Evolutionary conservation across 2,797 vertebrate genomes (phyloP).

Genomic region (Gymnodraco acuticeps): DNA sequence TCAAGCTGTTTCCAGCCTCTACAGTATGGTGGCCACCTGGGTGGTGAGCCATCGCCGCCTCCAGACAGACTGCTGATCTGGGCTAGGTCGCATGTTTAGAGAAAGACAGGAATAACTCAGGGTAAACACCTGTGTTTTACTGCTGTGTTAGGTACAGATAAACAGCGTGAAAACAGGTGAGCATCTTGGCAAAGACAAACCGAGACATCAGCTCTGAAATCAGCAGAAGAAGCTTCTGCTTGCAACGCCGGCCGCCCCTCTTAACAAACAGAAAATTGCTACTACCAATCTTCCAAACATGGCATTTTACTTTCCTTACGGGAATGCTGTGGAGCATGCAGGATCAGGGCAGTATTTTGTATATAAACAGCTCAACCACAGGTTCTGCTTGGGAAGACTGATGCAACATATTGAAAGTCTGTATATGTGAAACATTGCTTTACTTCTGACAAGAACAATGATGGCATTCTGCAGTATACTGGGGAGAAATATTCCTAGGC

Average conservation of each 20-base stretch:
- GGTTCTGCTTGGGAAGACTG: constrained; percentile 57
- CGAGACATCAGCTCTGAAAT: constrained; percentile 52
- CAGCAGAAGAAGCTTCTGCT: constrained; percentile 60
- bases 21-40: constrained; percentile 64
- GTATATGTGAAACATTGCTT: constrained; percentile 37
- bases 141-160: constrained; percentile 58
- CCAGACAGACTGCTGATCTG: constrained; percentile 69
- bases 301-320: constrained; percentile 48
- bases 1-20: constrained; percentile 66
- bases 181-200: constrained; percentile 26
- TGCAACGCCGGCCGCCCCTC: constrained; percentile 31
- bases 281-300: constrained; percentile 64
- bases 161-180: constrained; percentile 55
- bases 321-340: constrained; percentile 47
- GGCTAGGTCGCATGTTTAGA: constrained; percentile 40
- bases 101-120: constrained; percentile 54
- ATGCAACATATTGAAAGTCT: constrained; percentile 72
- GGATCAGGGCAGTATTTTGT: constrained; percentile 51
- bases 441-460: constrained; percentile 50
- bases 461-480: constrained; percentile 22
- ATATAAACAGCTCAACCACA: constrained; percentile 55
- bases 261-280: constrained; percentile 58
- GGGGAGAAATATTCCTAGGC: constrained; percentile 11
- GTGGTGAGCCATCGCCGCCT: constrained; percentile 63
- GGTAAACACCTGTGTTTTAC: constrained; percentile 67